Evolutionary conservation across 1,140 invertebrate species (phyloP), one percentile per base, ranked within the genome.

Genomic region (Rhopalosiphum maidis): DNA sequence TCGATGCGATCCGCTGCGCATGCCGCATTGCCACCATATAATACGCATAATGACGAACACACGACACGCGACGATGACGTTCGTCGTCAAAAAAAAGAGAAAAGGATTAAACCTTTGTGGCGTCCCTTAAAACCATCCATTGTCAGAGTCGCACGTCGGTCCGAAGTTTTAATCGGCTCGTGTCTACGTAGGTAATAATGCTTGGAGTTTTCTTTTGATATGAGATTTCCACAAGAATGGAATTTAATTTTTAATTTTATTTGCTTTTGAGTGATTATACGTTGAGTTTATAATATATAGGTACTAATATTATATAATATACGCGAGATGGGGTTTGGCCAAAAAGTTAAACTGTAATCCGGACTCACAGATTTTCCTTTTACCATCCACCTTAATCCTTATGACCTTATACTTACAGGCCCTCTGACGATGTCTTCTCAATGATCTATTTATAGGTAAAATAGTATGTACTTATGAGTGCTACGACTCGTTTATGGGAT

Each of bases 41-140:
- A 83, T 37, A 2, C 35, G 21, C 82, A 83, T 83, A 41, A 83
- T 83, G 22, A 83, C 6, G 9, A 83, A 83, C 35, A 83, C 35
- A 8, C 22, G 82, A 37, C 83, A 43, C 41, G 41, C n/a, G 60
- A 18, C 37, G 2, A 30, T 46, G 43, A 86, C 60, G 60, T 77
- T 77, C 30, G 15, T 77, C 4, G 60, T n/a, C n/a, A 30, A n/a
- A 68, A 68, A 77, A 77, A 2, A 30, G 30, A 86, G 30, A 46
- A 86, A 30, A 86, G 41, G 85, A 86, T 86, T 86, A 86, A 46
- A 46, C 41, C 85, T 86, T 86, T 86, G 85, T 86, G 83, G 22
- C 23, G 41, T 85, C 37, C 37, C 8, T 85, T 25, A 85, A 25
- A 23, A 85, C 37, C 60, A n/a, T 15, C 15, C 60, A 41, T 85